Evolutionary conservation across 2,888 invertebrate species (phyloP).

Genomic region (Ornithoptera alexandrae): DNA sequence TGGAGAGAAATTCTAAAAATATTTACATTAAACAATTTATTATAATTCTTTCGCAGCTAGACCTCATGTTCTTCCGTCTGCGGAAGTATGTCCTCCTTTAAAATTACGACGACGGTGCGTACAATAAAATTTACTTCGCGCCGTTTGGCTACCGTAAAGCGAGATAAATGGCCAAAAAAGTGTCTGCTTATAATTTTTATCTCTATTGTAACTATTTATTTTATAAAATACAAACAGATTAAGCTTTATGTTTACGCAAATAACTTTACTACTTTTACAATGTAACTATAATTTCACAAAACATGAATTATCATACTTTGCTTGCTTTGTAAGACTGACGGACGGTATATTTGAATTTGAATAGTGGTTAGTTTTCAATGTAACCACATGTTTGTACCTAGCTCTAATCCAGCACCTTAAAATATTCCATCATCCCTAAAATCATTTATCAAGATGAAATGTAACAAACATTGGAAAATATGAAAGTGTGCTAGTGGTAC

Average conservation of each 20-base stretch:
- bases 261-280: not conserved
- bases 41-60: not conserved
- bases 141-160: slow-evolving; percentile 2
- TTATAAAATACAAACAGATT: not conserved
- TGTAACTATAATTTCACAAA: no score
- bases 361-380: no score
- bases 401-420: no score
- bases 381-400: no score
- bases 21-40: not conserved
- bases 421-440: no score
- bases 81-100: not conserved
- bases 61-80: not conserved
- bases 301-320: no score
- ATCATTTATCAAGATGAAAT: no score
- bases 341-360: no score
- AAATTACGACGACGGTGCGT: not conserved
- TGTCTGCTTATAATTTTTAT: not conserved
- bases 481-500: no score
- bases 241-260: not conserved
- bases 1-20: slow-evolving; percentile 1
- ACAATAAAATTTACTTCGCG: slow-evolving; percentile 3
- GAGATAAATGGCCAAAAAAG: not conserved
- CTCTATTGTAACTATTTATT: not conserved
- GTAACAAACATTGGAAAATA: no score
- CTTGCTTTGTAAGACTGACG: no score